Evolutionary conservation across 1,140 invertebrate species (phyloP).

Genomic region (Drosophila kikkawai): DNA sequence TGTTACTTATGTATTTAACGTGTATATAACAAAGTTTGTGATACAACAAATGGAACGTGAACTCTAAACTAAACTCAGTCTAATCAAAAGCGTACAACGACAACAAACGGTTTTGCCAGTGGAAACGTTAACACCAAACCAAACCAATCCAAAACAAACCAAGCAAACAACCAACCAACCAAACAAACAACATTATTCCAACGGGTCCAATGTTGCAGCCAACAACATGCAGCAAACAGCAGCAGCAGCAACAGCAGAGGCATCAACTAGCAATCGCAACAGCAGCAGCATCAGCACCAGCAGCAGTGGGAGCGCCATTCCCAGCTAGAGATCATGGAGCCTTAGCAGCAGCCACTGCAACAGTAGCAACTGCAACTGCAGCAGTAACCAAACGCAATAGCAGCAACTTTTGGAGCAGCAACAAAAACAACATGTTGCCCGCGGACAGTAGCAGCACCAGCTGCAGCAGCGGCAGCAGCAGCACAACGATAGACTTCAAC

Average conservation of each 20-base stretch:
- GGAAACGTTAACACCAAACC: constrained; percentile 66
- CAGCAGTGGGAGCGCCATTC: constrained; percentile 30
- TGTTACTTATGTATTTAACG: constrained; percentile 77
- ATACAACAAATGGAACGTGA: constrained; percentile 63
- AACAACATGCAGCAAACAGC: constrained; percentile 78
- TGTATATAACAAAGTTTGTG: constrained; percentile 75
- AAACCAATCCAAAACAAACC: constrained; percentile 22
- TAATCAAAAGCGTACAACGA: constrained; percentile 71
- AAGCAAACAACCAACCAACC: constrained; percentile 33
- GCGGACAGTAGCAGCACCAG: constrained; percentile 32
- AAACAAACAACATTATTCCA: constrained; percentile 56
- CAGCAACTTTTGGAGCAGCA: constrained; percentile 37
- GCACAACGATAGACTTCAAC: constrained; percentile 84
- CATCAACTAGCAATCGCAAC: constrained; percentile 47
- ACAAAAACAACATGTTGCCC: constrained; percentile 58
- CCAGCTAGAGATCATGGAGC: constrained; percentile 54
- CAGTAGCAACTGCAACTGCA: constrained; percentile 23
- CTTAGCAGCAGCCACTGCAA: constrained; percentile 36
- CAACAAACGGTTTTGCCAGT: constrained; percentile 72
- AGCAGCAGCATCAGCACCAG: constrained; percentile 37
- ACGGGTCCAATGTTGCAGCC: constrained; percentile 81
- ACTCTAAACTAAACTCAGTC: constrained; percentile 46
- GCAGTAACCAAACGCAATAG: constrained; percentile 36
- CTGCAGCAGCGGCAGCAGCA: constrained; percentile 35
- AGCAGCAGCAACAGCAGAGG: constrained; percentile 59